Percentiles rank a stretch among this genome's conserved stretches.
Conservation (phyloP, 2,797 vertebrate species). For the Menidia menidia region DNA sequence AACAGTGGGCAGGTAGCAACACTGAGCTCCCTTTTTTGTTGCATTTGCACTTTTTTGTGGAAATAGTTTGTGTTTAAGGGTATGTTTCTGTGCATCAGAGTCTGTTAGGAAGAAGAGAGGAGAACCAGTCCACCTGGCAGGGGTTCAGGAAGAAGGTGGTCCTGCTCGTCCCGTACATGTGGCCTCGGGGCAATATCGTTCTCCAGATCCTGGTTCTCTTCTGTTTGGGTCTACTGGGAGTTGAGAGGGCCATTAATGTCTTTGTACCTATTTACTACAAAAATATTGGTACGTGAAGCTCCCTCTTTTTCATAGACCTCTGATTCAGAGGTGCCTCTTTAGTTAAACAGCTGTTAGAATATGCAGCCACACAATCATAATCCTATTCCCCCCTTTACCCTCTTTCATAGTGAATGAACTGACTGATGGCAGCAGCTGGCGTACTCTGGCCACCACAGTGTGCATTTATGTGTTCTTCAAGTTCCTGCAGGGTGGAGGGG, state of each 20-base stretch:
- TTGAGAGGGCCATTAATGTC: slow-evolving; percentile 90
- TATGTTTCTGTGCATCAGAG: slow-evolving; percentile 67
- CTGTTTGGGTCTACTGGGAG: slow-evolving; percentile 89
- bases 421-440: slow-evolving; percentile 85
- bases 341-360: not conserved
- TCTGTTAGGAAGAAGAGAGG: slow-evolving; percentile 66
- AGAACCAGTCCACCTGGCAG: slow-evolving; percentile 89
- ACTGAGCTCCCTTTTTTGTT: no score
- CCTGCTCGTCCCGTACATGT: slow-evolving; percentile 91
- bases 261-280: slow-evolving; percentile 96
- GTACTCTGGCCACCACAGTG: slow-evolving; percentile 85
- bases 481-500: slow-evolving; percentile 94
- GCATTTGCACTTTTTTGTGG: not conserved
- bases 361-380: not conserved
- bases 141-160: slow-evolving; percentile 86
- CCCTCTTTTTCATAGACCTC: not conserved
- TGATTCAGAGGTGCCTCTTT: no score
- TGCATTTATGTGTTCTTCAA: slow-evolving; percentile 90
- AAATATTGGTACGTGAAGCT: slow-evolving; percentile 86
- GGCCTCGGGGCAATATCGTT: slow-evolving; percentile 85
- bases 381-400: not conserved
- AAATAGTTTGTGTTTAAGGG: not conserved
- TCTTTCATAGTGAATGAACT: slow-evolving; percentile 87
- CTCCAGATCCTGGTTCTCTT: slow-evolving; percentile 91
- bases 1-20: slow-evolving; percentile 70